These are phyloP conservation scores for Brienomyrus brachyistius DNA, from an alignment of 2,113 vertebrate species.

Conservation along the genomic window DNA sequence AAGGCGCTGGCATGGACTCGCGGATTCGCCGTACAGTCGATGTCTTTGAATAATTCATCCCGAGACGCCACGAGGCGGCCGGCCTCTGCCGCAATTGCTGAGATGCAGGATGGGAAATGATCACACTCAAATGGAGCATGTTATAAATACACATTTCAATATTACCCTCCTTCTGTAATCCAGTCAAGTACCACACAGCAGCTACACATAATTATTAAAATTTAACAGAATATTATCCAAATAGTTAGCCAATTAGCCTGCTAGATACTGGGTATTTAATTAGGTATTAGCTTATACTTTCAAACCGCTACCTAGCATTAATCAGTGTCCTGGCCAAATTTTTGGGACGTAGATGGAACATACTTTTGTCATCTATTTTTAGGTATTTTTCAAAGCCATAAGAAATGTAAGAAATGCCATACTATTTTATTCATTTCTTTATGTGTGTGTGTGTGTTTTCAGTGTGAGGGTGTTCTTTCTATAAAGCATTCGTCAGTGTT, in stretches of 20 bases:
- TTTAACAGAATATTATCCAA: not conserved
- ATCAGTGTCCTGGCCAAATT: not conserved
- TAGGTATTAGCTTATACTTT: not conserved
- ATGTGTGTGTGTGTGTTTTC: not conserved
- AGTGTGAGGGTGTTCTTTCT: not conserved
- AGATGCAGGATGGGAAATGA: conserved; percentile 47
- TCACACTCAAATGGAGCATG: conserved; percentile 38
- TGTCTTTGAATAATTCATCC: conserved; percentile 62
- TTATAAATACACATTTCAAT: conserved; percentile 5
- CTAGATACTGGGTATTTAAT: not conserved
- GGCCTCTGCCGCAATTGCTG: conserved; percentile 41
- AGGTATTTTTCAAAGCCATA: not conserved
- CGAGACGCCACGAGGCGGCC: conserved; percentile 41
- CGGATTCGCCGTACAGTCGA: conserved; percentile 47
- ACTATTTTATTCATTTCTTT: not conserved
- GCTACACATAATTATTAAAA: not conserved
- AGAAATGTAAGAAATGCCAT: not conserved
- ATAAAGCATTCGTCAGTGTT: not conserved
- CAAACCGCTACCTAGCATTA: not conserved
- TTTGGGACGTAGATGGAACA: not conserved
- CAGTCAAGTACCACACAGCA: not conserved
- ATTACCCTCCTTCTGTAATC: not conserved
- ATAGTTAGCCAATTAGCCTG: not conserved
- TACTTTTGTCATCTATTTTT: not conserved
- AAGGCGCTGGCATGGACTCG: conserved; percentile 42